Base-by-base conservation (phyloP, 2,113 vertebrate genomes). In the Vulpes lagopus region DNA sequence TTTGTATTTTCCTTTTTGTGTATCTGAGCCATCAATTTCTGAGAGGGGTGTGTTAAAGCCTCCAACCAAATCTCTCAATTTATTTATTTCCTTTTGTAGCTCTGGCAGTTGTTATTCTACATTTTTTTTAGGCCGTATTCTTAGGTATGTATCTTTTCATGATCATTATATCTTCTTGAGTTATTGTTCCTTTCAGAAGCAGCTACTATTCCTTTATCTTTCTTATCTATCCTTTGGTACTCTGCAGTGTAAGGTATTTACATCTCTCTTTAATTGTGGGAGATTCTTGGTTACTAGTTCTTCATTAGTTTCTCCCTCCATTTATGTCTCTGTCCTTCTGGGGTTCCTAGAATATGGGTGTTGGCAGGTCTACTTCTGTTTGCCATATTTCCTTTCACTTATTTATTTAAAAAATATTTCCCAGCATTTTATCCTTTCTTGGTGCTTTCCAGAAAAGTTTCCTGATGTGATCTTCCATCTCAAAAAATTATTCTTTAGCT, bases 111-210 rank as follows among this genome's bases (percentile, higher is more conserved):
- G 49, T 94, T 87, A 14, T 86, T 86, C 49, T 51, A 67, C 27
- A 25, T 62, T 93, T 93, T 59, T 88, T 3, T 91, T 80, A 91
- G 92, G 64, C 88, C 73, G 55, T 22, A 53, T 89, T 93, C 90
- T 89, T 32, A 38, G 78, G 73, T 60, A 43, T 5, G 0, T 73
- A 12, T 79, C 71, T 93, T 91, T 84, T 32, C 65, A 7, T 3
- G 51, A 49, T 73, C 49, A 7, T 65, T 60, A 0, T 30, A 17
- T 82, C 81, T 86, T 91, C 74, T 60, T 30, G 96, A 93, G 67
- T 95, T 79, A 79, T 17, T 16, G 71, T 43, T 35, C 51, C 43
- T 96, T 65, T 62, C 38, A 25, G 79, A 78, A 86, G 79, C 71
- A 17, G 55, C 59, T 27, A 3, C 2, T 14, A 30, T 10, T 49